Conservation (phyloP, 2,888 invertebrate species). For the Nymphalis c-album region DNA sequence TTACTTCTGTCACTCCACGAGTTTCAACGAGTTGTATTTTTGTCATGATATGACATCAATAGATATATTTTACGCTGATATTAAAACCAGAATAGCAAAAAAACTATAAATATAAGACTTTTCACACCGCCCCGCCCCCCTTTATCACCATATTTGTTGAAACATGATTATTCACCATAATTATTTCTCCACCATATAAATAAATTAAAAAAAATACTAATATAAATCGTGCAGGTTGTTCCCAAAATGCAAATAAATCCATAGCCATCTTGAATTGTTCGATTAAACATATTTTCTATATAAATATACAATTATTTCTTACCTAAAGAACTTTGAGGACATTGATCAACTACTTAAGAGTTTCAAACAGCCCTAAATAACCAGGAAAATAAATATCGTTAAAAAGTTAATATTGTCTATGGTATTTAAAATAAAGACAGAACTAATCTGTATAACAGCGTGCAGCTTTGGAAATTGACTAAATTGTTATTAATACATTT, state of each 20-base stretch:
- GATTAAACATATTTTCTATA: too few relatives aligned
- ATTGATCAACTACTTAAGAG: too few relatives aligned
- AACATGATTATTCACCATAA: neutral
- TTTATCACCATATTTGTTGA: neutral
- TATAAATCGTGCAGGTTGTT: neutral
- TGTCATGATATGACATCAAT: too few relatives aligned
- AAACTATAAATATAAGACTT: neutral
- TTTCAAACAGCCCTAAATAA: too few relatives aligned
- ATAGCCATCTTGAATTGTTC: neutral
- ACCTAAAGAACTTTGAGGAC: too few relatives aligned
- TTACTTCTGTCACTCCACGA: too few relatives aligned
- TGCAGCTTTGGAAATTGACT: neutral
- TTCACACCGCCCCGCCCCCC: neutral
- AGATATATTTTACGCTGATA: neutral
- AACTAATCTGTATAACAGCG: neutral
- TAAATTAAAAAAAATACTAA: neutral
- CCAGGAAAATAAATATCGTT: too few relatives aligned
- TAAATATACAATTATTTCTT: too few relatives aligned
- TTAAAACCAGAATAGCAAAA: neutral
- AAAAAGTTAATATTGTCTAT: too few relatives aligned
- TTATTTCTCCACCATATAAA: neutral
- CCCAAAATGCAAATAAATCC: neutral
- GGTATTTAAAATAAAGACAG: too few relatives aligned
- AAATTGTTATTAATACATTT: neutral
- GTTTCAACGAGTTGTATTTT: too few relatives aligned